Evolutionary conservation across 2,113 vertebrate genomes (phyloP), one percentile per base, ranked within the genome.

Genomic region (Bucco capensis): DNA sequence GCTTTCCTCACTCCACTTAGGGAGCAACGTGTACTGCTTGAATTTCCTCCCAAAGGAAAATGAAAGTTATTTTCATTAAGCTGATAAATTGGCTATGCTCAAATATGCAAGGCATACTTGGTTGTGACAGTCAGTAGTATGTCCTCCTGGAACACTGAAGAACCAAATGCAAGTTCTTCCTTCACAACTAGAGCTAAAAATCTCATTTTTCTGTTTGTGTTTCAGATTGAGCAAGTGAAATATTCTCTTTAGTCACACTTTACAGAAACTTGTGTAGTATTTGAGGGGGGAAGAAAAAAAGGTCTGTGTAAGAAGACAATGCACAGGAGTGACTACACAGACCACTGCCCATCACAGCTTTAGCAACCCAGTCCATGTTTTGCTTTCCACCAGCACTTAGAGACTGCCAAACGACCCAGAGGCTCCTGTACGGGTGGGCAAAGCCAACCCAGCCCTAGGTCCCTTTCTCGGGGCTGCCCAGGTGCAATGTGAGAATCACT

Each of bases 351-450:
- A 25, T 8, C 38, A 14, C 35, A 47, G 33, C 30, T 53, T 57
- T 4, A 60, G 82, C 60, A 40, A 14, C 38, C 25, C 56, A 35
- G 21, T 6, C 4, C 31, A 8, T 3, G 0, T 21, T 46, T 38
- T 67, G 62, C 69, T 85, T 61, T 56, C 75, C 15, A 4, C 19
- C 50, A 42, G 73, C 72, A 19, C 31, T 10, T 4, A 0, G 21
- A 24, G 58, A 6, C 40, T 50, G 47, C 49, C 75, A 54, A 50
- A 16, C 0, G 8, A 57, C 50, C 57, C 6, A 6, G 31, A n/a
- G 3, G 25, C 19, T 51, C 21, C 40, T 0, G 2, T 0, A 31
- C 30, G 10, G 0, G 0, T 30, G 54, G 54, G 54, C 22, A 76
- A 74, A 66, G 47, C 23, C 62, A 92, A 27, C 53, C 50, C 2